Evolutionary conservation across 2,888 invertebrate genomes (phyloP), one percentile per base, ranked within the genome.

Genomic region (Hyalella azteca): DNA sequence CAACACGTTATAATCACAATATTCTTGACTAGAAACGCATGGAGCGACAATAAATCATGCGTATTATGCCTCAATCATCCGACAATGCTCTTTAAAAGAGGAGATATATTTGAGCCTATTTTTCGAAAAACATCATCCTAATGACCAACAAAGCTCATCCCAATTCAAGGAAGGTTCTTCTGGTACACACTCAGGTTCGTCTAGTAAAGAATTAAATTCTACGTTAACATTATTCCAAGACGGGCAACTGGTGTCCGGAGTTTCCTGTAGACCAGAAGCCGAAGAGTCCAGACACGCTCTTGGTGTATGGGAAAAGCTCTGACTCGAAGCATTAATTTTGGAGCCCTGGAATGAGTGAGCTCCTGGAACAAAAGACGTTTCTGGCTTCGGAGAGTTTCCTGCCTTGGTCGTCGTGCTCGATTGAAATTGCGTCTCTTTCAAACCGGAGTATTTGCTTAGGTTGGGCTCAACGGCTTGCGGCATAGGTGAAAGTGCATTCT

Each of bases 11-110:
- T 36, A 66, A 66, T 66, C 66, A 66, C 66, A 66, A 66, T 66
- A 66, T 66, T 66, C 32, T 19, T 66, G 66, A 66, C 66, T 66
- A 66, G 66, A 66, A 66, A 66, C 66, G 66, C 66, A 66, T 66
- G 36, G 66, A 32, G 66, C 66, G 66, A 66, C 66, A 66, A 66
- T 32, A 66, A 66, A 66, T 66, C 36, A 66, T 66, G 66, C 66
- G 32, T 66, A 36, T 15, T 15, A 66, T 66, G 66, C 66, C 66
- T 66, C 66, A 66, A 66, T 66, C 66, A 66, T 66, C 66, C 39
- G 36, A 36, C 39, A 36, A 36, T 32, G 36, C 32, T 36, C 66
- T 36, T 39, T 66, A 36, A 36, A 66, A 29, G 19, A 66, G 9
- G 11, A 36, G 36, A 66, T 36, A 66, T 19, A 66, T 66, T 66